A percentile compares a stretch with the other conserved stretches of the same genome.
Evolutionary conservation across 2,797 vertebrate species (phyloP).

Genomic region (Chaetophractus vellerosus): DNA sequence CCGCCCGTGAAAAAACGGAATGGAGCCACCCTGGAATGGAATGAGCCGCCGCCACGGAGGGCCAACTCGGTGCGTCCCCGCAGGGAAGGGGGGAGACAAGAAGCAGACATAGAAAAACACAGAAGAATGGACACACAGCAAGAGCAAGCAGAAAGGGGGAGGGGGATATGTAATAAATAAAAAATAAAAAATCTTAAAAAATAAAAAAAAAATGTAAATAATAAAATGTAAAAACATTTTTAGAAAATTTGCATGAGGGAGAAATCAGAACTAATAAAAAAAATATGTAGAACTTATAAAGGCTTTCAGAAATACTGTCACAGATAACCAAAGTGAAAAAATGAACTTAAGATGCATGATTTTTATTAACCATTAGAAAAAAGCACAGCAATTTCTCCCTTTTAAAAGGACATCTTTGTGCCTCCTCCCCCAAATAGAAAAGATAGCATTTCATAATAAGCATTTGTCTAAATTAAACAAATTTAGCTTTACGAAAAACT

Average conservation of each 20-base stretch:
- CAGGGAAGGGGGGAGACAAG: no score
- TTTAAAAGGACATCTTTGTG: not conserved
- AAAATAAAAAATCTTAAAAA: no score
- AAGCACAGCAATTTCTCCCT: not conserved
- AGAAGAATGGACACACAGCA: no score
- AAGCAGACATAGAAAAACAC: no score
- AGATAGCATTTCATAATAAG: not conserved
- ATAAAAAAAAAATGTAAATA: slow-evolving; percentile 15
- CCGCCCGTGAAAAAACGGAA: no score
- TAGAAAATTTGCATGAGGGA: slow-evolving; percentile 43
- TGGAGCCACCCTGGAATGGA: no score
- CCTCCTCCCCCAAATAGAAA: not conserved
- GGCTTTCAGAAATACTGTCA: not conserved
- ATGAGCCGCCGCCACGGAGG: no score
- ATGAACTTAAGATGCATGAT: not conserved
- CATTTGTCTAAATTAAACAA: not conserved
- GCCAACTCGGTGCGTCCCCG: no score
- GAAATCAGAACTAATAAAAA: slow-evolving; percentile 62
- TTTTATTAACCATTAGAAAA: not conserved
- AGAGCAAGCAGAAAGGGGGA: no score
- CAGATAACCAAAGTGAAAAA: not conserved
- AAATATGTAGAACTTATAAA: not conserved
- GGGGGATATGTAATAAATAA: no score
- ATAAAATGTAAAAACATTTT: slow-evolving; percentile 7
- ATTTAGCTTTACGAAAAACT: slow-evolving; percentile 7